Base-by-base conservation (phyloP, 2,888 invertebrate species). In the Polydrusus pterygomalis region DNA sequence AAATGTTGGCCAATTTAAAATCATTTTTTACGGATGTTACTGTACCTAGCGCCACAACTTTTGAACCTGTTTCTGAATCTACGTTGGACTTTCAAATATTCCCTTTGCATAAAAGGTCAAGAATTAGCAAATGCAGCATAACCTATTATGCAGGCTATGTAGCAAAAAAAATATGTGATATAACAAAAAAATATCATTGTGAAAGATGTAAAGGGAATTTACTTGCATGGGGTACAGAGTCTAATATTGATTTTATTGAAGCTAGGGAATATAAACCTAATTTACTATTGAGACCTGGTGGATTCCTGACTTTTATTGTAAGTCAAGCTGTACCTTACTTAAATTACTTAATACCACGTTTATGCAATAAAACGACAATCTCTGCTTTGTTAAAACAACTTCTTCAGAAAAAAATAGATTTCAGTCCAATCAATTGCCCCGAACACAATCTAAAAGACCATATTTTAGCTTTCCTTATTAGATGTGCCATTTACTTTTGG, bases 251-350 rank as follows among this genome's bases (percentile, higher is more conserved):
- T 30, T 58, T 58, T 58, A 58, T 58, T 15, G 58, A 25, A 58
- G 58, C 58, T 25, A 18, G 7, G 30, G 58, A 58, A 30, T 58
- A 58, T 30, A 58, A 30, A 58, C 58, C 58, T 20, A 20, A 58
- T 2, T n/a, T 58, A n/a, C 30, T 58, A 15, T 58, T 58, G n/a
- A 58, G 58, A 10, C 25, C 58, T 25, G 58, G 58, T 15, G 30
- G 58, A 25, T 58, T 18, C 25, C 58, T 58, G 15, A 30, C 25
- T 6, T 30, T 58, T 58, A 8, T 58, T 25, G 30, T 58, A 15
- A 58, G 25, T 30, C 58, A 58, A 30, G 18, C 58, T 58, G 58
- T 58, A 15, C 58, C 58, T 20, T 15, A 18, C 25, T 30, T 58
- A 30, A 8, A 58, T 58, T 58, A 58, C 18, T 3, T 58, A 3